Percentiles rank a stretch among this genome's conserved stretches.
These are phyloP conservation scores for Myiotriccus ornatus DNA, from an alignment of 2,797 vertebrate genomes.

Conservation along the genomic window DNA sequence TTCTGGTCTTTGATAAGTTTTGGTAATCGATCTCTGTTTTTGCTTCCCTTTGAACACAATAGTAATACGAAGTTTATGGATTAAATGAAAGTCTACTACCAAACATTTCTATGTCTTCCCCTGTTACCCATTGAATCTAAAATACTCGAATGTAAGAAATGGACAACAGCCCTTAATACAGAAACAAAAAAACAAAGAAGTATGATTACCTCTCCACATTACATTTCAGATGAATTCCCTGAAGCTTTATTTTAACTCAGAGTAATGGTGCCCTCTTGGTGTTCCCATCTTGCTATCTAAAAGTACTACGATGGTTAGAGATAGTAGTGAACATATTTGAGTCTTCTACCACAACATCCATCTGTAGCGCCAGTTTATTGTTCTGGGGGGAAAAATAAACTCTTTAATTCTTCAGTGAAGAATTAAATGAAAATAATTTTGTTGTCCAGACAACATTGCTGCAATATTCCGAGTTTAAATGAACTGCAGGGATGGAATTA, in stretches of 20 bases:
- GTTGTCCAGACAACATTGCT: neutral
- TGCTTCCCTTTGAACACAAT: neutral
- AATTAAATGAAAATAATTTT: neutral
- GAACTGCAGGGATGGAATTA: neutral
- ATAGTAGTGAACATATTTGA: neutral
- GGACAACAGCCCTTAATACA: neutral
- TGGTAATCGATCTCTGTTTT: neutral
- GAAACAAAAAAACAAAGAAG: neutral
- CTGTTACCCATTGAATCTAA: neutral
- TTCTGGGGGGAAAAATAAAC: neutral
- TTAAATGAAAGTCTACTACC: neutral
- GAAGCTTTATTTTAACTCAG: neutral
- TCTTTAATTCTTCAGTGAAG: neutral
- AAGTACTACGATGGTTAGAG: neutral
- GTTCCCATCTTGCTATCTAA: neutral
- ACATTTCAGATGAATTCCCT: neutral
- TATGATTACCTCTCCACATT: neutral
- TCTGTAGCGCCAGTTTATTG: neutral
- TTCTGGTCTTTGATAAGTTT: neutral
- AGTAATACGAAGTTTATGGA: neutral
- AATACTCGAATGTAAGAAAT: neutral
- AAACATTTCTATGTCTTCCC: neutral
- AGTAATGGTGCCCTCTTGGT: neutral
- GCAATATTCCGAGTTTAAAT: constrained; percentile 13
- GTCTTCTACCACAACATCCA: neutral